phyloP scores from a whole-genome alignment of 2,113 vertebrate genomes.

The Protomyctophum bolini region DNA sequence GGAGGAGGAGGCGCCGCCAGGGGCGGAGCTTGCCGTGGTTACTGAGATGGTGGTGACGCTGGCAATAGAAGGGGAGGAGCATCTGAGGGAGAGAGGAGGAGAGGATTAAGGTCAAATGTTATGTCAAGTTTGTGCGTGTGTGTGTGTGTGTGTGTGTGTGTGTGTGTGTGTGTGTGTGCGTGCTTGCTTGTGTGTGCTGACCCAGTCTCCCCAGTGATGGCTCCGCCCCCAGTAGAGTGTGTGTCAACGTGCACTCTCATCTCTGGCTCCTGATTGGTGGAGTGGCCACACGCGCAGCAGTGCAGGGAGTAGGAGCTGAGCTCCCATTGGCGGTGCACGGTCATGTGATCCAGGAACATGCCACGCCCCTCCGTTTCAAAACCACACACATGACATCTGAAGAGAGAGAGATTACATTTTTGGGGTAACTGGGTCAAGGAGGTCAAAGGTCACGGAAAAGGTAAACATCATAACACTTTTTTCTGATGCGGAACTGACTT shows the following conservation, averaged over 20 bases:
- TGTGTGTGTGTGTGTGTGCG: conserved; percentile 6
- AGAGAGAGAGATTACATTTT: neutral
- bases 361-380: conserved; percentile 64
- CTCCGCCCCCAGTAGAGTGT: too few relatives aligned
- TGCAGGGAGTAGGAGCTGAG: conserved; percentile 65
- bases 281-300: conserved; percentile 70
- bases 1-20: neutral
- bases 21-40: conserved; percentile 78
- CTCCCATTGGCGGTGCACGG: conserved; percentile 72
- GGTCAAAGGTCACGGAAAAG: too few relatives aligned
- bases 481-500: too few relatives aligned
- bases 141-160: neutral
- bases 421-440: too few relatives aligned
- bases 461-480: too few relatives aligned
- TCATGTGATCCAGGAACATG: conserved; percentile 74
- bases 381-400: conserved; percentile 73
- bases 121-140: too few relatives aligned
- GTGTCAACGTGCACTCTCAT: conserved; percentile 59
- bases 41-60: conserved; percentile 87
- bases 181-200: neutral
- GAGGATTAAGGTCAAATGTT: neutral
- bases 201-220: neutral
- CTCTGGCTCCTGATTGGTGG: conserved; percentile 72
- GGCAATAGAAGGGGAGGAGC: conserved; percentile 74
- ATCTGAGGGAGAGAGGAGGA: conserved; percentile 73